Evolutionary conservation across 2,888 invertebrate species (phyloP).

Genomic region (Ornithoptera priamus): DNA sequence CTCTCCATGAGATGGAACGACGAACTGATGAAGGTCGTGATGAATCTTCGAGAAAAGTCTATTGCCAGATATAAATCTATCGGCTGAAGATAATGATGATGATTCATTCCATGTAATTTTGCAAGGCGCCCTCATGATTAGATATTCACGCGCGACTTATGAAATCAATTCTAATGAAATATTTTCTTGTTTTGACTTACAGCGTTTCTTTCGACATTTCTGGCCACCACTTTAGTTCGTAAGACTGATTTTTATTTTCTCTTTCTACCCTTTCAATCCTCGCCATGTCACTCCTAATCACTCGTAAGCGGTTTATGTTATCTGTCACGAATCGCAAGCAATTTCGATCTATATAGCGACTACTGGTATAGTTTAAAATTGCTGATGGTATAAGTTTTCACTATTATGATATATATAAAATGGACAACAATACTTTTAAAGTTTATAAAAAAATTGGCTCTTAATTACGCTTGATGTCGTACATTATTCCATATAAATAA

Average conservation of each 20-base stretch:
- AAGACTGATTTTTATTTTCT: conserved; percentile 62
- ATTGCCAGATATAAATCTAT: too few relatives aligned
- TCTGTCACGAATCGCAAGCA: conserved; percentile 30
- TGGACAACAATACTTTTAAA: neutral
- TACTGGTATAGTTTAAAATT: conserved; percentile 7
- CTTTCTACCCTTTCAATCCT: conserved; percentile 40
- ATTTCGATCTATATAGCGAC: conserved; percentile 4
- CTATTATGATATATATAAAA: conserved; percentile 2
- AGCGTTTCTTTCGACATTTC: conserved; percentile 79
- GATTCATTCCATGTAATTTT: too few relatives aligned
- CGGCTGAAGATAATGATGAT: too few relatives aligned
- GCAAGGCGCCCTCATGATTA: too few relatives aligned
- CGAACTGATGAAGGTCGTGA: too few relatives aligned
- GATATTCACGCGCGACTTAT: too few relatives aligned
- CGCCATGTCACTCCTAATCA: conserved; percentile 35
- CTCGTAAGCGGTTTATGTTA: conserved; percentile 36
- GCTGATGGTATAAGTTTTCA: conserved; percentile 14
- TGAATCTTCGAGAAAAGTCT: too few relatives aligned
- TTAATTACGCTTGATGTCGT: too few relatives aligned
- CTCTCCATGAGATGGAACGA: too few relatives aligned
- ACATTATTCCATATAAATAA: neutral
- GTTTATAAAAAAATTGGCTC: too few relatives aligned
- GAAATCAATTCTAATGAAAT: conserved; percentile 36
- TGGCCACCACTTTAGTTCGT: conserved; percentile 79
- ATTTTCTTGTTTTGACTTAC: conserved; percentile 62